Percentiles rank a stretch among this genome's conserved stretches.
Conservation (phyloP, 2,888 invertebrate species). For the Pollenia amentaria region DNA sequence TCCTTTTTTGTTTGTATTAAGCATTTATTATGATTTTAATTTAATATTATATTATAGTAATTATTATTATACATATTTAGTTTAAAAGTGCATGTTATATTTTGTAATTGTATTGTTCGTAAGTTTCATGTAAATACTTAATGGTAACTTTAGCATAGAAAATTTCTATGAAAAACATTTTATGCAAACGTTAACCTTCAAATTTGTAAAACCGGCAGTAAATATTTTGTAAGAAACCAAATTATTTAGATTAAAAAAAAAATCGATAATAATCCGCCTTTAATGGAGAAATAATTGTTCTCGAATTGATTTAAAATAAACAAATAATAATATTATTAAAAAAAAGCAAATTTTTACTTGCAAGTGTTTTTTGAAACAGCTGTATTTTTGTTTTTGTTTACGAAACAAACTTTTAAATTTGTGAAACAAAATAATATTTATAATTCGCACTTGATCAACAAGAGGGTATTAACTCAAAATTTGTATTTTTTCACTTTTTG, state of each 20-base stretch:
- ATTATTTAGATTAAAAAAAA: conserved; percentile 48
- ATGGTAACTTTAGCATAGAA: too few species aligned
- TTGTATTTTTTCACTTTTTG: too few species aligned
- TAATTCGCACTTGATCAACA: too few species aligned
- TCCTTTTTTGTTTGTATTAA: conserved; percentile 46
- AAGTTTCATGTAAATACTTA: conserved; percentile 46
- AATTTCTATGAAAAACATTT: too few species aligned
- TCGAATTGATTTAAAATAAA: conserved; percentile 52
- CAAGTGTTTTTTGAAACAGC: too few species aligned
- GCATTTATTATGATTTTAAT: conserved; percentile 71
- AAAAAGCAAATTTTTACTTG: not conserved
- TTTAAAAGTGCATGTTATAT: conserved; percentile 49
- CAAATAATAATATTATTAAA: not conserved
- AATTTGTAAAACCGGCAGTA: not conserved
- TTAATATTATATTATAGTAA: conserved; percentile 27
- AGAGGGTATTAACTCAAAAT: too few species aligned
- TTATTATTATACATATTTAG: conserved; percentile 19
- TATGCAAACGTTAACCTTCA: too few species aligned
- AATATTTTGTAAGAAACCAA: conserved; percentile 50
- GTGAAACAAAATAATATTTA: too few species aligned
- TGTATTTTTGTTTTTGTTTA: too few species aligned
- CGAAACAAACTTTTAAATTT: too few species aligned
- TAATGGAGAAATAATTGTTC: conserved; percentile 61
- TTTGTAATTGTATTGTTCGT: conserved; percentile 25
- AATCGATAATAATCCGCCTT: not conserved